Evolutionary conservation across 2,797 vertebrate genomes (phyloP).

Genomic region (Salarias fasciatus): DNA sequence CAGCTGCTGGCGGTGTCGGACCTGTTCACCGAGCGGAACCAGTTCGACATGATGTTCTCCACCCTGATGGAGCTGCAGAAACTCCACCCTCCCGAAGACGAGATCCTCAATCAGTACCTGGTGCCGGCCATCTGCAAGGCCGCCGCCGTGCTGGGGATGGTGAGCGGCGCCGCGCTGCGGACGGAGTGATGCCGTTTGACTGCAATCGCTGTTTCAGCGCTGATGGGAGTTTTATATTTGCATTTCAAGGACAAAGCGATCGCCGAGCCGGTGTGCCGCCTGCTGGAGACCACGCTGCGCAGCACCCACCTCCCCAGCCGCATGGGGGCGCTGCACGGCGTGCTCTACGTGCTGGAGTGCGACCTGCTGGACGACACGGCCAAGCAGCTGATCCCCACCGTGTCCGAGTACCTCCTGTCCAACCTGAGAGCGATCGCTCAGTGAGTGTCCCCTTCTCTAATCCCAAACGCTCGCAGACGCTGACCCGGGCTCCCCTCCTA

Average conservation of each 20-base stretch:
- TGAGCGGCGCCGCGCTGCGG: constrained; percentile 73
- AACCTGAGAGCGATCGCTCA: constrained; percentile 90
- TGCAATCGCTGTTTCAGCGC: background rate
- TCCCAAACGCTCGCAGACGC: constrained; percentile 3
- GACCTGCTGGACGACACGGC: constrained; percentile 96
- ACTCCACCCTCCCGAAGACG: constrained; percentile 94
- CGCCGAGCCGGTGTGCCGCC: constrained; percentile 93
- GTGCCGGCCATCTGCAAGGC: constrained; percentile 98
- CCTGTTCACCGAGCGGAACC: constrained; percentile 97
- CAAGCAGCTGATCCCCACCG: constrained; percentile 91
- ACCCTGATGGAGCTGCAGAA: constrained; percentile 93
- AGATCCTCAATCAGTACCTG: constrained; percentile 96
- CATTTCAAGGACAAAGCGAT: constrained; percentile 90
- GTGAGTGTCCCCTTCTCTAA: constrained; percentile 79
- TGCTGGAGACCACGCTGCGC: constrained; percentile 92
- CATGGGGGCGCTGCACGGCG: constrained; percentile 93
- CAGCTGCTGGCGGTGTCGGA: constrained; percentile 98
- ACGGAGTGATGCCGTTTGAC: background rate
- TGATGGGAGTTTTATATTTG: background rate
- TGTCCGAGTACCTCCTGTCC: constrained; percentile 94
- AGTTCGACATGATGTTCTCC: constrained; percentile 98
- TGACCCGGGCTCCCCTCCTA: constrained; percentile 22
- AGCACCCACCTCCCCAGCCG: constrained; percentile 96
- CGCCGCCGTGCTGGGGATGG: constrained; percentile 97
- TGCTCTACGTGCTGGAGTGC: constrained; percentile 95